These are phyloP conservation scores for Galagoides demidoff DNA, from an alignment of 2,797 vertebrate species.

Conservation along the genomic window DNA sequence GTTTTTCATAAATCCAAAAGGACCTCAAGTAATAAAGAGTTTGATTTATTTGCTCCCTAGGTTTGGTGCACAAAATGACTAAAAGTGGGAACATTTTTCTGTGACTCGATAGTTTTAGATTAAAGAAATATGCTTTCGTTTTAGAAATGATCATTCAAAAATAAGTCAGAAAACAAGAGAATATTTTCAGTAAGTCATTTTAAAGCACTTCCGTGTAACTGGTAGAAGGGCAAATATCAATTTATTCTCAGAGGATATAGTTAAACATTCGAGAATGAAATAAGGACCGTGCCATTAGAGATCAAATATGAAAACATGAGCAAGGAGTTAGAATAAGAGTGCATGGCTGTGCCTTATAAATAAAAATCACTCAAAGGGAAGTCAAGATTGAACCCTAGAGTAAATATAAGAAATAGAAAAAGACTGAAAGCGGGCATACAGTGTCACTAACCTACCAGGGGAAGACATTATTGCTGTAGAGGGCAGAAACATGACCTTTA, in stretches of 20 bases:
- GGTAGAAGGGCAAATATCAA: background rate
- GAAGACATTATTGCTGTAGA: background rate
- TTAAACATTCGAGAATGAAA: constrained; percentile 31
- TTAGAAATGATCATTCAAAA: constrained; percentile 43
- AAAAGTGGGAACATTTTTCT: background rate
- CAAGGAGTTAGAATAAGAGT: background rate
- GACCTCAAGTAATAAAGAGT: background rate
- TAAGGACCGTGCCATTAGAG: background rate
- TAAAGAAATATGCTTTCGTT: background rate
- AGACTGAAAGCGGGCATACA: background rate
- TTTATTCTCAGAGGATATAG: background rate
- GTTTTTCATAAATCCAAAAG: background rate
- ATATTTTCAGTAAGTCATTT: constrained; percentile 35
- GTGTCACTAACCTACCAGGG: background rate
- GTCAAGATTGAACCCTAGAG: background rate
- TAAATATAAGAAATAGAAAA: background rate
- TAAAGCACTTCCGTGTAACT: background rate
- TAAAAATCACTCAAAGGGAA: background rate
- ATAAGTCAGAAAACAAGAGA: background rate
- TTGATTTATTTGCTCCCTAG: background rate
- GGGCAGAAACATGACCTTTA: background rate
- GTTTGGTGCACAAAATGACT: background rate
- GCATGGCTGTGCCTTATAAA: background rate
- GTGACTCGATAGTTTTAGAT: background rate
- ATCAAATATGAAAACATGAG: constrained; percentile 25